Conservation (phyloP, 2,888 invertebrate genomes). For the Orthosia incerta region DNA sequence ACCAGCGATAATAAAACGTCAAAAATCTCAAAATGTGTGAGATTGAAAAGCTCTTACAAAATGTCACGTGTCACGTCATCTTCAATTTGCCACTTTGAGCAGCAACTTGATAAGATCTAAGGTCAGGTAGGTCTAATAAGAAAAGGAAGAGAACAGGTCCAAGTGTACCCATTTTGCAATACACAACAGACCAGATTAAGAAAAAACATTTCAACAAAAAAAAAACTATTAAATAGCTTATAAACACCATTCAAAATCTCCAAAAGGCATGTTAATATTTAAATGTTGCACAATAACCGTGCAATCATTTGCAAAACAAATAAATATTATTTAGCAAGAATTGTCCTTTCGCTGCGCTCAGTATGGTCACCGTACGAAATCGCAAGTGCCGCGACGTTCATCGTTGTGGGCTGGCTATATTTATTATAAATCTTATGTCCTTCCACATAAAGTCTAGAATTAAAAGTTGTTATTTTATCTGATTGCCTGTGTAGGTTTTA, state of each 20-base stretch:
- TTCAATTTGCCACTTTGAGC: neutral
- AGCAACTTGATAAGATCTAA: no score
- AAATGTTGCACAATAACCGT: constrained; percentile 33
- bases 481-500: constrained; percentile 36
- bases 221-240: neutral
- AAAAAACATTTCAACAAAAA: neutral
- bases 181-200: neutral
- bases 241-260: constrained; percentile 32
- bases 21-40: neutral
- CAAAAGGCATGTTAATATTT: constrained; percentile 22
- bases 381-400: constrained; percentile 52
- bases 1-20: neutral
- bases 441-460: constrained; percentile 31
- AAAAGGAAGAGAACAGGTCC: no score
- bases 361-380: constrained; percentile 74
- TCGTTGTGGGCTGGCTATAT: constrained; percentile 25
- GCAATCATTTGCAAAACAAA: constrained; percentile 46
- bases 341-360: constrained; percentile 67
- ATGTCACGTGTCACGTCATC: neutral
- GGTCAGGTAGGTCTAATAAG: no score
- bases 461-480: neutral
- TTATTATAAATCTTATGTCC: constrained; percentile 31
- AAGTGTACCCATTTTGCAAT: neutral
- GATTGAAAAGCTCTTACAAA: neutral
- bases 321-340: constrained; percentile 58